phyloP scores from a whole-genome alignment of 2,113 vertebrate genomes.

The Ictidomys tridecemlineatus region DNA sequence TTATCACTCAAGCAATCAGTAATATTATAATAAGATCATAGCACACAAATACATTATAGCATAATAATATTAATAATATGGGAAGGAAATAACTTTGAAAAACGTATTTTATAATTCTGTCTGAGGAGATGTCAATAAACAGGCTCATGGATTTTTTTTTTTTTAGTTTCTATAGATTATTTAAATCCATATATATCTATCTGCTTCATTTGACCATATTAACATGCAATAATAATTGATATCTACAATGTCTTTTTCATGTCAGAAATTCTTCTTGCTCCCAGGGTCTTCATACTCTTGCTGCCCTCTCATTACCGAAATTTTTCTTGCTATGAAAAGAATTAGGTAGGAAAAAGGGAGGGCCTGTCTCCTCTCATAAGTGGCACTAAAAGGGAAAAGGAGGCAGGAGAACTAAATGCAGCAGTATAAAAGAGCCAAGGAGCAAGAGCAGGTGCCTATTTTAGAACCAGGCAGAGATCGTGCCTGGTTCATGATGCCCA shows the following conservation, averaged over 20 bases:
- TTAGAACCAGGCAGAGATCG: neutral
- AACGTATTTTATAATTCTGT: neutral
- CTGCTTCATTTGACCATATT: neutral
- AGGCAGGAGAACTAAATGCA: neutral
- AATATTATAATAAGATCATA: neutral
- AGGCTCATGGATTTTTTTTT: neutral
- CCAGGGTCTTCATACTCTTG: neutral
- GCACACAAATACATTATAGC: neutral
- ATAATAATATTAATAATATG: slow-evolving; percentile 32
- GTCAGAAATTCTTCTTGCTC: neutral
- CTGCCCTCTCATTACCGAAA: neutral
- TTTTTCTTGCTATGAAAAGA: neutral
- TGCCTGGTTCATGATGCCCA: neutral
- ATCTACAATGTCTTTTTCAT: neutral
- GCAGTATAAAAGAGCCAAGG: accelerated
- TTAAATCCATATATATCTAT: neutral
- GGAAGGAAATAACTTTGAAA: slow-evolving; percentile 2
- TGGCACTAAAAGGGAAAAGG: neutral
- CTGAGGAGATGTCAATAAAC: neutral
- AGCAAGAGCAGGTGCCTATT: neutral
- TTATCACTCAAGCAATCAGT: neutral
- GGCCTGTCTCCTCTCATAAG: no score
- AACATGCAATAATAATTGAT: slow-evolving; percentile 15
- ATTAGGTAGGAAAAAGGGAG: neutral
- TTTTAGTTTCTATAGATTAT: neutral